These are phyloP conservation scores for Eristalinus sepulchralis DNA, from an alignment of 2,888 invertebrate genomes.

Conservation along the genomic window DNA sequence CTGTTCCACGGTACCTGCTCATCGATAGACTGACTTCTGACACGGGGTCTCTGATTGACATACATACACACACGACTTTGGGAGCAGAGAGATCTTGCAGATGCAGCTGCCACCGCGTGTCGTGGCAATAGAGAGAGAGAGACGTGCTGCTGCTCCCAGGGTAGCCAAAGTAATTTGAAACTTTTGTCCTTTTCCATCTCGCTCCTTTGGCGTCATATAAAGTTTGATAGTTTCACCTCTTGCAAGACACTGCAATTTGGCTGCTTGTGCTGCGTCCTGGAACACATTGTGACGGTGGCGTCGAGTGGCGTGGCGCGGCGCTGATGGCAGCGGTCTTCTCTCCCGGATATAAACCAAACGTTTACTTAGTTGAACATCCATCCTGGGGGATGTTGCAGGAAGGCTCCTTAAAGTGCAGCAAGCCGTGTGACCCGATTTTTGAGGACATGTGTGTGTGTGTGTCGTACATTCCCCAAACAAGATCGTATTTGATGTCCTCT, in stretches of 20 bases:
- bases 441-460: conserved; percentile 22
- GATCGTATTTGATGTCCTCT: conserved; percentile 36
- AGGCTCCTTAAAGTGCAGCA: conserved; percentile 62
- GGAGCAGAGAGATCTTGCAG: conserved; percentile 1
- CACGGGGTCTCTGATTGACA: too few species aligned
- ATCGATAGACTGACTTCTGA: background rate
- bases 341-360: conserved; percentile 69
- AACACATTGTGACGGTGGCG: conserved; percentile 60
- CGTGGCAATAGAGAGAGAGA: too few species aligned
- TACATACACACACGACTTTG: background rate
- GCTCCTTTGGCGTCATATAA: conserved; percentile 54
- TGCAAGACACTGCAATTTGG: conserved; percentile 67
- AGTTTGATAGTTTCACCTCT: conserved; percentile 62
- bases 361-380: conserved; percentile 69
- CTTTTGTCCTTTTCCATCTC: conserved; percentile 61
- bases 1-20: conserved; percentile 29
- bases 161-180: conserved; percentile 63
- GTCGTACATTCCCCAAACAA: conserved; percentile 47
- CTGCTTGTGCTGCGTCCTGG: conserved; percentile 24
- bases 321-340: background rate
- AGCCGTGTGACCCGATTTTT: conserved; percentile 40
- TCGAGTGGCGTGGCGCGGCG: too few species aligned
- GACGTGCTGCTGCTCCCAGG: background rate
- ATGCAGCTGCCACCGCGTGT: too few species aligned
- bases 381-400: conserved; percentile 26